Percentiles rank a stretch among this genome's conserved stretches.
These are phyloP conservation scores for Peromyscus eremicus DNA, from an alignment of 2,797 vertebrate species.

Conservation along the genomic window DNA sequence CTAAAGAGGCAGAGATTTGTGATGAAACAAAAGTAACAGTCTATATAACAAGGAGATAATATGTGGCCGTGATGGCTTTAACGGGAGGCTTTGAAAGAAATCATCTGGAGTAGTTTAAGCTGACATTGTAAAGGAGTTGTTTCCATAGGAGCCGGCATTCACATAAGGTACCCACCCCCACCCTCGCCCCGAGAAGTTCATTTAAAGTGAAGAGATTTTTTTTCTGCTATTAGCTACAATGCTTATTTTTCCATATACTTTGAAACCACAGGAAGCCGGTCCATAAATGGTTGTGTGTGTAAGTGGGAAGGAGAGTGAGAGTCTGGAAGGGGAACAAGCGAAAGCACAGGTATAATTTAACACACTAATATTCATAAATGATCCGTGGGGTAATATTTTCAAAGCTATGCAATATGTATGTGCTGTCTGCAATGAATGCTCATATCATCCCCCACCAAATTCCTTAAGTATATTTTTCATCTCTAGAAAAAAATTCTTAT, in stretches of 20 bases:
- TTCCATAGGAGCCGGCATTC: constrained; percentile 47
- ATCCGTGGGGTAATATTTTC: neutral
- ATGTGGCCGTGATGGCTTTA: constrained; percentile 76
- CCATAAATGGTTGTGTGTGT: neutral
- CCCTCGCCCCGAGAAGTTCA: neutral
- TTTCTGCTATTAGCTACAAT: constrained; percentile 17
- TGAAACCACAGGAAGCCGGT: constrained; percentile 9
- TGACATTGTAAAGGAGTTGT: constrained; percentile 60
- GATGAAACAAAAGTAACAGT: constrained; percentile 87
- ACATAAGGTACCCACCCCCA: neutral
- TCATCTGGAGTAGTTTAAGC: constrained; percentile 72
- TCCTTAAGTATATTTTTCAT: neutral
- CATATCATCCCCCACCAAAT: neutral
- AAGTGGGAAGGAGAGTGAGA: neutral
- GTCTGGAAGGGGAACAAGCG: neutral
- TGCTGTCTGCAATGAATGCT: neutral
- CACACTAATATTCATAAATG: neutral
- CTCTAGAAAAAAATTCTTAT: constrained; percentile 15
- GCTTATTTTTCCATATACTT: constrained; percentile 46
- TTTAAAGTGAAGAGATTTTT: neutral
- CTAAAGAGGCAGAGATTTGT: constrained; percentile 84
- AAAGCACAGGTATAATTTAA: constrained; percentile 5
- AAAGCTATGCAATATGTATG: neutral
- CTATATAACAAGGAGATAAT: constrained; percentile 83
- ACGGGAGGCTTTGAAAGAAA: constrained; percentile 79